phyloP scores from a whole-genome alignment of 2,797 vertebrate species.

The Falco berigora region DNA sequence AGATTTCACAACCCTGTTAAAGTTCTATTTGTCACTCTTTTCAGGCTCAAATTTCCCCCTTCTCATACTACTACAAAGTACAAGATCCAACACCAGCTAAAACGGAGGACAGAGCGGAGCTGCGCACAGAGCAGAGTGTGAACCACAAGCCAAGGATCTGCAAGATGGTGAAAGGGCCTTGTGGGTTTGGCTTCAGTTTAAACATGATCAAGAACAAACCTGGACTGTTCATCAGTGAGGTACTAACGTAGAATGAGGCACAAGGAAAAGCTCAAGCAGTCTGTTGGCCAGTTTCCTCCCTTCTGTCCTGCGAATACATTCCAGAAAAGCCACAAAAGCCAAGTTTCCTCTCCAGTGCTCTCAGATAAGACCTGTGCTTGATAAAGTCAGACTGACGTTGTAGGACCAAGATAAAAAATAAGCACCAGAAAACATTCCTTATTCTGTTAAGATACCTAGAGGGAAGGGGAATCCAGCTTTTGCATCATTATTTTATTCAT shows the following conservation, averaged over 20 bases:
- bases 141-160: constrained; percentile 83
- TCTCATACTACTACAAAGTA: constrained; percentile 78
- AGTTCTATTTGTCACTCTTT: not conserved
- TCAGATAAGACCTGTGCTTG: not conserved
- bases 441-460: not conserved
- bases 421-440: not conserved
- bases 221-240: constrained; percentile 84
- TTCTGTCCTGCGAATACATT: not conserved
- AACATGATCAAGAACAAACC: constrained; percentile 79
- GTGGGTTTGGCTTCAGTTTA: constrained; percentile 87
- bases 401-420: not conserved
- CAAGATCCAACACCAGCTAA: constrained; percentile 39
- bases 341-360: not conserved
- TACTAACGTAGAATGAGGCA: constrained; percentile 38
- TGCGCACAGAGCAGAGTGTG: not conserved
- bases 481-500: not conserved
- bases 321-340: not conserved
- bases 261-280: not conserved
- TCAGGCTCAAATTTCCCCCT: constrained; percentile 84
- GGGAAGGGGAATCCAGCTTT: not conserved
- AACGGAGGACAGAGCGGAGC: constrained; percentile 11
- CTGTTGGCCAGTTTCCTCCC: not conserved
- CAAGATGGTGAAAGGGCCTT: constrained; percentile 77
- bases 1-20: not conserved
- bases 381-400: not conserved